Percentiles rank a stretch among this genome's conserved stretches.
These are phyloP conservation scores for Glossosoma conforme DNA, from an alignment of 1,140 invertebrate genomes.

Conservation along the genomic window DNA sequence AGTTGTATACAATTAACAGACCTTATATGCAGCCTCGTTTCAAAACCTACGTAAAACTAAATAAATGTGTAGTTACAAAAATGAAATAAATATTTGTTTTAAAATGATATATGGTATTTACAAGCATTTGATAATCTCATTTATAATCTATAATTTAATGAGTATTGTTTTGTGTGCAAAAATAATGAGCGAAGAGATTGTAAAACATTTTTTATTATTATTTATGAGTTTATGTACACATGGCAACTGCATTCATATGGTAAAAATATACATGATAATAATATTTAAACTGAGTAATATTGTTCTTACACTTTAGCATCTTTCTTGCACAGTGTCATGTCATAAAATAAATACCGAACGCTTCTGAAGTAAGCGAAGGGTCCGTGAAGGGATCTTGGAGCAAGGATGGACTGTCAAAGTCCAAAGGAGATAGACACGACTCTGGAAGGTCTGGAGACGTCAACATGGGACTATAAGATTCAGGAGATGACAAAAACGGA, in stretches of 20 bases:
- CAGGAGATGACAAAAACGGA: conserved; percentile 27
- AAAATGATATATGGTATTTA: conserved; percentile 2
- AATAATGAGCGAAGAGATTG: background rate
- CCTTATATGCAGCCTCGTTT: background rate
- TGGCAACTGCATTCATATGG: conserved; percentile 30
- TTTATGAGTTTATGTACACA: conserved; percentile 13
- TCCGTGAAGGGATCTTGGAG: conserved; percentile 27
- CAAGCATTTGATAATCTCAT: background rate
- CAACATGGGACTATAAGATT: conserved; percentile 27
- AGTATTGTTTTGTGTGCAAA: too few relatives aligned
- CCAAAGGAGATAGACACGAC: conserved; percentile 26
- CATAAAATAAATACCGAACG: conserved; percentile 28
- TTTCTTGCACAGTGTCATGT: conserved; percentile 22
- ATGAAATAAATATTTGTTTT: conserved; percentile 10
- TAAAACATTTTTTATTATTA: background rate
- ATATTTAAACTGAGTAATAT: too few relatives aligned
- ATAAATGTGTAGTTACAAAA: background rate
- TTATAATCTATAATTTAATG: background rate
- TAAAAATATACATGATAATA: conserved; percentile 30
- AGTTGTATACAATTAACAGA: background rate
- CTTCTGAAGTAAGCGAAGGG: conserved; percentile 23
- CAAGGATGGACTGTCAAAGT: conserved; percentile 28
- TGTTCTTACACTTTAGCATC: too few relatives aligned
- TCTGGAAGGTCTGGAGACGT: conserved; percentile 26
- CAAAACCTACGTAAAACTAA: background rate